A percentile compares a stretch with the other conserved stretches of the same genome.
These are phyloP conservation scores for Acropternis orthonyx DNA, from an alignment of 2,797 vertebrate species.

Conservation along the genomic window DNA sequence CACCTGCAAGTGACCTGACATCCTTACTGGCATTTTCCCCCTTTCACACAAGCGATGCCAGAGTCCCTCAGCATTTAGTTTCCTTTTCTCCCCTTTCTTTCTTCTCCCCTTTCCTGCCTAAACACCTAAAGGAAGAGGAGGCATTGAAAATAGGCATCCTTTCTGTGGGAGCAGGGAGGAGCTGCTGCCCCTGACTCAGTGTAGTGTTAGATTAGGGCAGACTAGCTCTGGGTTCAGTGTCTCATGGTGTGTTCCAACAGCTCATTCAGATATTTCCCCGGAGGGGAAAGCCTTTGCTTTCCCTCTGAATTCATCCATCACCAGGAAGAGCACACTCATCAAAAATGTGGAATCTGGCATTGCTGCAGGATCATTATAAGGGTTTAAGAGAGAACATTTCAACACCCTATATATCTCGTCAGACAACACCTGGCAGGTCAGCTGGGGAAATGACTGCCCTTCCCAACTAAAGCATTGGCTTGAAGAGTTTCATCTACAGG, in stretches of 20 bases:
- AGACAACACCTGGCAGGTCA: background rate
- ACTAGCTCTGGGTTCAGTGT: background rate
- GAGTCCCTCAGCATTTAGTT: background rate
- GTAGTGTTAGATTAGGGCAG: background rate
- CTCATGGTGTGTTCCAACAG: background rate
- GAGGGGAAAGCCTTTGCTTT: constrained; percentile 16
- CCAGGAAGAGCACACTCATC: background rate
- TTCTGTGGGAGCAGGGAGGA: background rate
- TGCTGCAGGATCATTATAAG: background rate
- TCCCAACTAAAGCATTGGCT: background rate
- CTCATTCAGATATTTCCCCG: constrained; percentile 2
- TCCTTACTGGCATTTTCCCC: background rate
- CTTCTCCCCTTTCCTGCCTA: background rate
- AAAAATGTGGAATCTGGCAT: constrained; percentile 6
- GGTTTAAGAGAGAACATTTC: background rate
- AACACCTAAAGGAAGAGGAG: background rate
- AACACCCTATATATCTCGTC: background rate
- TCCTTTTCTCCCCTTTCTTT: background rate
- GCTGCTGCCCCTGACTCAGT: background rate
- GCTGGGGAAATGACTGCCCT: background rate
- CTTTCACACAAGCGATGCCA: background rate
- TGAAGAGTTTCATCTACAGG: background rate
- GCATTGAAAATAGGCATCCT: background rate
- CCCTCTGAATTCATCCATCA: constrained; percentile 23
- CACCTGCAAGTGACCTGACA: background rate